Evolutionary conservation across 2,888 invertebrate genomes (phyloP), one percentile per base, ranked within the genome.

Genomic region (Antheraea yamamai): DNA sequence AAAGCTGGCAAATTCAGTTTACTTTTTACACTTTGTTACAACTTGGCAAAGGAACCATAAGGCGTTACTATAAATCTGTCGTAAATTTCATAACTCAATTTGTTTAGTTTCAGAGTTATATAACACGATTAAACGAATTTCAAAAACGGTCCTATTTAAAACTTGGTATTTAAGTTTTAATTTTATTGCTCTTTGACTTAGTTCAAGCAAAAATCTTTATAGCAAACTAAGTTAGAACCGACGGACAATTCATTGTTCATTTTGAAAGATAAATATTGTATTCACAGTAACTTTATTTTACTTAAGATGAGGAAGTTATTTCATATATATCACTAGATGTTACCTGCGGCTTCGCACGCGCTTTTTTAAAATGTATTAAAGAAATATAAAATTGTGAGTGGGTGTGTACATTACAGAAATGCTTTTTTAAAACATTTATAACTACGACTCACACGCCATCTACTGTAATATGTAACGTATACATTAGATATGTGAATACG

Each of bases 21-120:
- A 51, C 78, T 76, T 77, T 79, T 80, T 78, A 76, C 75, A 73
- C 61, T 77, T 74, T 75, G 72, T 4, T 74, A 75, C 26, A 61
- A 58, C 74, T 73, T 52, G 55, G 73, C 73, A 73, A 30, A 61
- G 78, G 82, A 81, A 81, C 84, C 85, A 84, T 85, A 87, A 83
- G 87, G 88, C 85, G 81, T 82, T 83, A 85, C 83, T 78, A 87
- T 90, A 90, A 90, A 90, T 89, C 87, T 87, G 81, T 81, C 77
- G 81, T 81, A 83, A 85, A 82, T 86, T 89, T 87, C 87, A 86
- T 88, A 89, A 89, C 88, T 89, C 84, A 88, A 88, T 88, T 88
- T 85, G 81, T 82, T 73, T 82, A 83, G 85, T 85, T 87, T 84
- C 82, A 81, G 80, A 77, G 79, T 82, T 81, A 83, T 81, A 83